Base-by-base conservation (phyloP, 2,113 vertebrate genomes). In the Sylvilagus bachmani region DNA sequence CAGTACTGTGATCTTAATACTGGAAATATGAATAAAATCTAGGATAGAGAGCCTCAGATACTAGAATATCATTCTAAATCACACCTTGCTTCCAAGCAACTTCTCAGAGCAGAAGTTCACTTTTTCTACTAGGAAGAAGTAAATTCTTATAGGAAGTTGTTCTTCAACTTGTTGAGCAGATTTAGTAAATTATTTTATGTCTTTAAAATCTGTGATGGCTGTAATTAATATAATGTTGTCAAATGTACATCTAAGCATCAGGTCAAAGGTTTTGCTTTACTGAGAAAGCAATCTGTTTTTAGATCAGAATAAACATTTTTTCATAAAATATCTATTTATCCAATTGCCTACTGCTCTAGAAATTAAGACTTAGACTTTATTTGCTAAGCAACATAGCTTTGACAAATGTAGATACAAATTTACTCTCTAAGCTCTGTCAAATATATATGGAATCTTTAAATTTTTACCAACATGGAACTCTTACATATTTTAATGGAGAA, bases 141-240 rank as follows among this genome's bases (percentile, higher is more conserved):
- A 58, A 19, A 51, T 5, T 79, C 31, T 89, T 67, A 14, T 19
- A 55, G 11, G 84, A n/a, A 49, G 55, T 0, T n/a, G 85, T 81
- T 9, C 19, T 95, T 10, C 78, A 71, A 17, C 10, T 80, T 90
- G 10, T 51, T 88, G 51, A 61, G 77, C 64, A 74, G 1, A 70
- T 85, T 90, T 95, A 14, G 67, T 17, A 49, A 71, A 89, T 87
- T 78, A 86, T 66, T 71, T 71, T 10, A 4, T 86, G 10, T 73
- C 4, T 89, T 95, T 86, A 64, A 91, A 95, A 53, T 33, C 64
- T 84, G 0, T 87, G 21, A 73, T 58, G 51, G 67, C 86, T 81
- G 5, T 73, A 70, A 5, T 62, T 90, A 49, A 44, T 62, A 64
- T 31, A 31, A 58, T 58, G 19, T 58, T 58, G 19, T 58, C 19